Base-by-base conservation (phyloP, 2,888 invertebrate genomes). In the Diogma glabrata region DNA sequence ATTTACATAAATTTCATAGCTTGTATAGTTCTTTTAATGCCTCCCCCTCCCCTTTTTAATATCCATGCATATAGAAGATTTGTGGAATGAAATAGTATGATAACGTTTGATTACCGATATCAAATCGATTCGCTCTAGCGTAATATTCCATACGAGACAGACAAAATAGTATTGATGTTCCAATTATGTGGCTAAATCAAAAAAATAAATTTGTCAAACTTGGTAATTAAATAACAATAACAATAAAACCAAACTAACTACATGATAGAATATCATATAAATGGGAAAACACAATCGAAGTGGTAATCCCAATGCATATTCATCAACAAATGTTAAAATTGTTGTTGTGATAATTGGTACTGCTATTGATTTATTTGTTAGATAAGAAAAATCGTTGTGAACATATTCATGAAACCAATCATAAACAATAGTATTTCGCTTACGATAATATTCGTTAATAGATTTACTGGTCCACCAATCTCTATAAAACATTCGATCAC, bases 391-490 rank as follows among this genome's bases (percentile, higher is more conserved):
- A 43, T 91, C 93, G 60, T 79, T 81, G 69, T 91, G 93, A 53
- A 97, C 76, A 67, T 95, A 92, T 4, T 82, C 81, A 60, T 91
- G 87, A 1, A 96, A 75, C 94, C 94, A 97, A 58, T 92, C 90
- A 65, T 95, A 88, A 0, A 96, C 93, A 0, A 95, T 84, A 14
- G 89, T 78, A 67, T 97, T 97, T 96, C 96, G 96, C 4, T 86
- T 86, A n/a, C 93, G 80, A 67, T 89, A 95, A 68, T 84, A 96
- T 12, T 74, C 75, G 0, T 82, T 79, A 67, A 83, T 93, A n/a
- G 82, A 81, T 1, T 82, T 81, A 3, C 84, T 80, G 50, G 88
- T 93, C 96, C 95, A 96, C 95, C 95, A 96, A 82, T 93, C 82
- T 70, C 79, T 79, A 64, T 91, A 82, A 75, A 90, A 84, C 75